Evolutionary conservation across 2,797 vertebrate genomes (phyloP).

Genomic region (Trematomus bernacchii): DNA sequence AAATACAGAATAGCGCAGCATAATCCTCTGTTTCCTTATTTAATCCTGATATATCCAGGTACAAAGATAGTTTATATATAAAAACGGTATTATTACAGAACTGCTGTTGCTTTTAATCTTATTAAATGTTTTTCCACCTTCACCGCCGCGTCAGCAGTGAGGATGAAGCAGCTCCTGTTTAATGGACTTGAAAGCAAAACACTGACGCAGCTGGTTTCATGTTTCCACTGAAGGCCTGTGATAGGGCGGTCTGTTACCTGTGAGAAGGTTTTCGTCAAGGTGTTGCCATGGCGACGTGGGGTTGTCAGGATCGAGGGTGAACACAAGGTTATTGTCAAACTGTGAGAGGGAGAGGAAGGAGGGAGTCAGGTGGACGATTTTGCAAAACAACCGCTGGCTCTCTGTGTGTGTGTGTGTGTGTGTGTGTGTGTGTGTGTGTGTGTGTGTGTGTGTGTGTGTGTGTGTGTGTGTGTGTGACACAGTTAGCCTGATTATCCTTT

Average conservation of each 20-base stretch:
- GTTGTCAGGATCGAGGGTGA: constrained; percentile 85
- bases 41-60: no score
- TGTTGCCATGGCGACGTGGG: constrained; percentile 84
- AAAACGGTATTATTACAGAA: no score
- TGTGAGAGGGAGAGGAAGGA: constrained; percentile 33
- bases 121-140: not conserved
- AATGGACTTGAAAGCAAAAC: constrained; percentile 10
- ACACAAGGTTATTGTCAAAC: constrained; percentile 83
- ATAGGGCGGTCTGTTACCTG: constrained; percentile 67
- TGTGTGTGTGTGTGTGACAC: not conserved
- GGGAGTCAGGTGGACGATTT: constrained; percentile 8
- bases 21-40: no score
- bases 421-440: not conserved
- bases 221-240: not conserved
- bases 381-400: not conserved
- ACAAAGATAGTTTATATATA: no score
- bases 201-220: not conserved
- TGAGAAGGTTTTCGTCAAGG: constrained; percentile 77
- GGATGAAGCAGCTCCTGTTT: not conserved
- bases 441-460: not conserved
- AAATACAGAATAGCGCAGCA: no score
- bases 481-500: constrained; percentile 33
- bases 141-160: not conserved
- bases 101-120: no score
- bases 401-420: not conserved